Base-by-base conservation (phyloP, 2,113 vertebrate species). In the Dicentrarchus labrax region DNA sequence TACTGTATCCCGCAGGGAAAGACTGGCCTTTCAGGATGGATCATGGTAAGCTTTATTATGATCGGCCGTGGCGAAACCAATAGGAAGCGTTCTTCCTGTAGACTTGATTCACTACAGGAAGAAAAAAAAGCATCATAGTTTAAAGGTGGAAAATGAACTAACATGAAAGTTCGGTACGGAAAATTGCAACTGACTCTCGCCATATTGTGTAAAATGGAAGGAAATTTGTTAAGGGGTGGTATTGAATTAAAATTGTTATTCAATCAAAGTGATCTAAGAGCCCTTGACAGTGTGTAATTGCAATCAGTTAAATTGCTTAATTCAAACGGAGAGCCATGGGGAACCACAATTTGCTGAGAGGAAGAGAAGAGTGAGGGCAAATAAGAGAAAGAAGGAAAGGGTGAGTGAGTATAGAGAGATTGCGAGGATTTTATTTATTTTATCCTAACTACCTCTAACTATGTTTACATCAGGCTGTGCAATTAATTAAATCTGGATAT, bases 231-330 rank as follows among this genome's bases (percentile, higher is more conserved):
- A 51, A 71, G 45, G 71, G 71, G 51, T 76, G 84, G 69, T 80
- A 71, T 80, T 76, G 64, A 74, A 91, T 91, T 88, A 84, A 91
- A 93, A 88, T 24, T 62, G 68, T 90, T 89, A 87, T 89, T 86
- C 78, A 75, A 75, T 91, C 83, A 90, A 70, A 66, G 50, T 83
- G 74, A 93, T 82, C 68, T 87, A 66, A 91, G 83, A 88, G 87
- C 88, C 80, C 83, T 86, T 86, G 90, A 94, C 92, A 85, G 88
- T 54, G 75, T 84, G 82, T 91, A 94, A 94, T 92, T 93, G 85
- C 87, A 93, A 93, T 94, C 91, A 93, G 88, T 84, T 86, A 78
- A 90, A 90, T 81, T 88, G 87, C 79, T 85, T 92, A 91, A 94
- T 91, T 85, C 79, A 88, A 88, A 80, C 50, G 22, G 89, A 88